Conservation (phyloP, 2,113 vertebrate species). For the Oceanites oceanicus region DNA sequence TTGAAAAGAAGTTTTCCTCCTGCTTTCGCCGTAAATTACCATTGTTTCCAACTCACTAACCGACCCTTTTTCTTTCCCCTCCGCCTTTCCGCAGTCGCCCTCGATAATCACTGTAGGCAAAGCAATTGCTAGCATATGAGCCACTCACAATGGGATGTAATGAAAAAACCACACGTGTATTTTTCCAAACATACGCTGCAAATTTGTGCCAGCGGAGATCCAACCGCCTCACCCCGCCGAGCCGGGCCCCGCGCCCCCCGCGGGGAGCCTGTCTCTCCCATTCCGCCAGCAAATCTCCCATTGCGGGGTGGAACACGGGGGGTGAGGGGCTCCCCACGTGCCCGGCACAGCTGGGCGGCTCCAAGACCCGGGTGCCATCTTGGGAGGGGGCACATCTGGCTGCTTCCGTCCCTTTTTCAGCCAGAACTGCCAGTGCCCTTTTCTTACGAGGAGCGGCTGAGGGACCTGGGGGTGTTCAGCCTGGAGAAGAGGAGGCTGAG, state of each 20-base stretch:
- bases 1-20: neutral
- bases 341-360: too few relatives aligned
- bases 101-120: neutral
- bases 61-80: neutral
- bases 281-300: neutral
- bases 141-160: fast-evolving
- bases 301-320: fast-evolving
- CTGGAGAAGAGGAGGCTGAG: too few relatives aligned
- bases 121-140: neutral
- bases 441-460: too few relatives aligned
- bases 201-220: neutral
- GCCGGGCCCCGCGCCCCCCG: neutral
- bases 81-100: fast-evolving
- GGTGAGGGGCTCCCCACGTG: too few relatives aligned
- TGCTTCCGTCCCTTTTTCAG: neutral
- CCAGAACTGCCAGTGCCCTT: neutral
- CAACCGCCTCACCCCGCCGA: fast-evolving
- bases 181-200: neutral
- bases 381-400: neutral
- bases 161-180: fast-evolving
- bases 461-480: too few relatives aligned
- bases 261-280: neutral
- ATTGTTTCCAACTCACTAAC: neutral
- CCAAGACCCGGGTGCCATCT: fast-evolving
- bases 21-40: neutral